These are phyloP conservation scores for Nymphicus hollandicus DNA, from an alignment of 2,113 vertebrate species.

Conservation along the genomic window DNA sequence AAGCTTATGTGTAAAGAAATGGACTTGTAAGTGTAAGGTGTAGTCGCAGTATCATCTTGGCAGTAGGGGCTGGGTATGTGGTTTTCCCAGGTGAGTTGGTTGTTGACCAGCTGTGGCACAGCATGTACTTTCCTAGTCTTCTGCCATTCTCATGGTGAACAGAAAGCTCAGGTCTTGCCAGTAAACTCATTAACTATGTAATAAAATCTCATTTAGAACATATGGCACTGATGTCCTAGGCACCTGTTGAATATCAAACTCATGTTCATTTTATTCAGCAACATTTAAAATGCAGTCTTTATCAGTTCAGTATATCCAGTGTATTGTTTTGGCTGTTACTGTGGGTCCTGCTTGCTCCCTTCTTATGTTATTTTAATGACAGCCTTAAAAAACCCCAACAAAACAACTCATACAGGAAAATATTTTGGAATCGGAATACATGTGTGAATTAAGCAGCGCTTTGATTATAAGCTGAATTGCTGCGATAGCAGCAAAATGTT, in stretches of 20 bases:
- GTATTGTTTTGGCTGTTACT: background rate
- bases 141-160: background rate
- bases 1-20: background rate
- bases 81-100: background rate
- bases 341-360: background rate
- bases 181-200: background rate
- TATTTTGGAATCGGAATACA: background rate
- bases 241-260: background rate
- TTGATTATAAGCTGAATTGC: background rate
- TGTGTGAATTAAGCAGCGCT: background rate
- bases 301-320: background rate
- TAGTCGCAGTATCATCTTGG: too few relatives aligned
- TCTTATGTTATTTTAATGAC: background rate
- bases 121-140: background rate
- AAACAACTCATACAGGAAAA: background rate
- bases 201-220: background rate
- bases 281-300: background rate
- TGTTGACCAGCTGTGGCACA: background rate
- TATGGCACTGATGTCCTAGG: background rate
- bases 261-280: background rate
- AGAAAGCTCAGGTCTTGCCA: background rate
- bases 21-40: accelerated
- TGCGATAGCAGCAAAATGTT: background rate
- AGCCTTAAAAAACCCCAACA: background rate
- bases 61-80: background rate